phyloP scores from a whole-genome alignment of 2,113 vertebrate species.

The Sitta europaea region DNA sequence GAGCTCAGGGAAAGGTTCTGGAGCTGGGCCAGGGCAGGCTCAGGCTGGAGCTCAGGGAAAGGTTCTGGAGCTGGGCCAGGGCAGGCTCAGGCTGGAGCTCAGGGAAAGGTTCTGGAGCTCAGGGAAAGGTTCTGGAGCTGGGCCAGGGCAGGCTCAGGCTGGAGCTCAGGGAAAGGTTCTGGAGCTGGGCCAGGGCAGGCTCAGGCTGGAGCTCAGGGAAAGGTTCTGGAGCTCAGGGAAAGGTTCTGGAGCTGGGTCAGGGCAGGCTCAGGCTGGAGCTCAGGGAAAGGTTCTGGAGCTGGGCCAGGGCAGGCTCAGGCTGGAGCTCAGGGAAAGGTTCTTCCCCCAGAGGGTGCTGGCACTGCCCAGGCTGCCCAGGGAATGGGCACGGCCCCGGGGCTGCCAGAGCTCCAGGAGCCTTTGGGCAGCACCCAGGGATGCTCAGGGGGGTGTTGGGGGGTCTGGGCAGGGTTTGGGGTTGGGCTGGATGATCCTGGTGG shows the following conservation, averaged over 20 bases:
- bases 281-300: background rate
- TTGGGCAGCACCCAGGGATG: background rate
- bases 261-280: too few species aligned
- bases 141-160: background rate
- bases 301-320: too few species aligned
- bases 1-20: background rate
- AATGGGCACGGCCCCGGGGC: background rate
- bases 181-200: background rate
- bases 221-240: too few species aligned
- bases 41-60: background rate
- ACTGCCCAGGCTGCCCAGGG: background rate
- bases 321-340: too few species aligned
- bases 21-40: background rate
- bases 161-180: background rate
- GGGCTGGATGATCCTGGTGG: fast-evolving
- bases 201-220: too few species aligned
- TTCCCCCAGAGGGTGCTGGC: background rate
- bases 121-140: too few species aligned
- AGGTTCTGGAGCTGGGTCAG: background rate
- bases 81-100: too few species aligned
- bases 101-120: too few species aligned
- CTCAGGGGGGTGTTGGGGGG: fast-evolving
- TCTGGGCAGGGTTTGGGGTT: fast-evolving
- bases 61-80: background rate
- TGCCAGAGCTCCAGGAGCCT: background rate